Conservation (phyloP, 2,888 invertebrate genomes). For the Cantharis nigra region DNA sequence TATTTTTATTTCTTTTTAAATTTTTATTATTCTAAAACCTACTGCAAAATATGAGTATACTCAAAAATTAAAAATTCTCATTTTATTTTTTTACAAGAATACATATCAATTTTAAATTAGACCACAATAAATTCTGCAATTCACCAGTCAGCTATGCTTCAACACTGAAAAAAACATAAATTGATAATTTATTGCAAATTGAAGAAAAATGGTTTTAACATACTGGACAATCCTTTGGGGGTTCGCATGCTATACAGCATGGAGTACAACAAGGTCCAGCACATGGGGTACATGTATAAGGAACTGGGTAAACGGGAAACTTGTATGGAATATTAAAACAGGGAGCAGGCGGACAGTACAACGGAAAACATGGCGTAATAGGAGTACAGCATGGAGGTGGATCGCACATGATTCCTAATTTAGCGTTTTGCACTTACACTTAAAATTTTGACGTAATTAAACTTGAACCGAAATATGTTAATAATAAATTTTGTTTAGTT, state of each 20-base stretch:
- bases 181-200: background rate
- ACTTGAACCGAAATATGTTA: background rate
- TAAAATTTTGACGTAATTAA: background rate
- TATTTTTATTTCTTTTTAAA: no score
- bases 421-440: background rate
- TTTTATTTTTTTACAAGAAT: background rate
- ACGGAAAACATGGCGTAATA: background rate
- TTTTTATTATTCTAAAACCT: background rate
- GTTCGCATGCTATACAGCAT: background rate
- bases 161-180: background rate
- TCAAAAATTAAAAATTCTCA: background rate
- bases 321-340: conserved; percentile 11
- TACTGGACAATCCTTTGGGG: background rate
- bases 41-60: no score
- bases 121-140: background rate
- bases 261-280: conserved; percentile 17
- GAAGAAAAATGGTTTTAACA: background rate
- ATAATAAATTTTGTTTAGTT: background rate
- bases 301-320: conserved; percentile 7
- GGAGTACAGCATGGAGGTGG: background rate
- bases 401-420: background rate
- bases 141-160: background rate
- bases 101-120: background rate
- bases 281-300: conserved; percentile 6
- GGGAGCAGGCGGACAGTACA: conserved; percentile 3